phyloP scores from a whole-genome alignment of 2,888 invertebrate genomes.

The Chamaedrilus cognettii region DNA sequence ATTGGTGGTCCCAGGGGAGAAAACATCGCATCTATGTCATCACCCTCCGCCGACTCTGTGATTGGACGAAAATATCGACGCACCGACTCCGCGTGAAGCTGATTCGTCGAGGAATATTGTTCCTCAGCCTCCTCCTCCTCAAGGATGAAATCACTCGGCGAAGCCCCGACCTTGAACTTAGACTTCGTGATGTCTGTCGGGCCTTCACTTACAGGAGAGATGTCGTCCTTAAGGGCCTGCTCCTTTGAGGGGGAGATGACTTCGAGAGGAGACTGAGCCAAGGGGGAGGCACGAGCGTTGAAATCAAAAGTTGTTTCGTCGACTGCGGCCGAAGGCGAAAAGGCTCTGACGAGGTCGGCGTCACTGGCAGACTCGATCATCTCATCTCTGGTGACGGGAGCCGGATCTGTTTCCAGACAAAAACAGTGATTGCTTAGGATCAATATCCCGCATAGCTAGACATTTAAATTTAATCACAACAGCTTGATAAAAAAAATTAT shows the following conservation, averaged over 20 bases:
- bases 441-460: too few relatives aligned
- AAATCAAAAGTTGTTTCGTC: constrained; percentile 37
- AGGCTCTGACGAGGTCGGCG: too few relatives aligned
- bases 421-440: too few relatives aligned
- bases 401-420: too few relatives aligned
- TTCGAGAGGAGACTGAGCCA: constrained; percentile 46
- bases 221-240: constrained; percentile 41
- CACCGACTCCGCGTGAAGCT: not conserved
- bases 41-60: not conserved
- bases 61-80: constrained; percentile 1
- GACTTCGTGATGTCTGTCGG: constrained; percentile 31
- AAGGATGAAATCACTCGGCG: constrained; percentile 47
- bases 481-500: too few relatives aligned
- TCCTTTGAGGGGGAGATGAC: constrained; percentile 41
- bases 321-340: not conserved
- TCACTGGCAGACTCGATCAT: too few relatives aligned
- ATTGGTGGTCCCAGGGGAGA: not conserved
- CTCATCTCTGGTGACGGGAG: too few relatives aligned
- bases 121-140: constrained; percentile 24
- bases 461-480: too few relatives aligned
- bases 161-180: constrained; percentile 49
- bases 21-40: not conserved
- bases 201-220: constrained; percentile 16
- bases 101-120: not conserved
- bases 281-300: constrained; percentile 40